Evolutionary conservation across 2,888 invertebrate genomes (phyloP), one percentile per base, ranked within the genome.

Genomic region (Gastrophysa polygoni): DNA sequence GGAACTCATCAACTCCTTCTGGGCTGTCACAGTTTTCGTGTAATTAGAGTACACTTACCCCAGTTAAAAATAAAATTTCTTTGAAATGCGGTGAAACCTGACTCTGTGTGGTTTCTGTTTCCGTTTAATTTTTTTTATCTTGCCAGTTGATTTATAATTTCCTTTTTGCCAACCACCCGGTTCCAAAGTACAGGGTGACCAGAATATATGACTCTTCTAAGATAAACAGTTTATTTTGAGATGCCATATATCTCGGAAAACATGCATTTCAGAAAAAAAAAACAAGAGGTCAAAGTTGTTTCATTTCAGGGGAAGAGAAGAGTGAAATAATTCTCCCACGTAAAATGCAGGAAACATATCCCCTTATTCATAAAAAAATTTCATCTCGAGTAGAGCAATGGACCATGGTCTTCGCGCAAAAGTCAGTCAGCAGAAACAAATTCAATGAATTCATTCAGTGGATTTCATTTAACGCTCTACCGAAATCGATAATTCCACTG

Each of bases 1-100:
- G 59, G 54, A 43, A 44, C 61, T 65, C 61, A 65, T 65, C 62
- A 65, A 65, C 54, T 57, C 21, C 48, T 56, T 48, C 52, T 55
- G 24, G 59, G 46, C 61, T 64, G 65, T 59, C 61, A 62, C 48
- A 52, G 48, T 62, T 60, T 66, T 66, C 64, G 67, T 66, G 59
- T 64, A 69, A 66, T 68, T 63, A 60, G 63, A 57, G 65, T 61
- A 63, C 57, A 54, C 54, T 66, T 58, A 52, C 57, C 58, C 49
- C 55, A 62, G 64, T 60, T 57, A 50, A 58, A 57, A 68, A 66
- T 60, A 54, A 63, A 57, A 43, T 50, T 48, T 59, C 52, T 56
- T 64, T 61, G 56, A 57, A 52, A 61, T 56, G 38, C 38, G 14
- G 20, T 56, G 24, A 34, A 46, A 24, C 49, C 44, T 20, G 49